Conservation (phyloP, 2,888 invertebrate species). For the Podabrus alpinus region DNA sequence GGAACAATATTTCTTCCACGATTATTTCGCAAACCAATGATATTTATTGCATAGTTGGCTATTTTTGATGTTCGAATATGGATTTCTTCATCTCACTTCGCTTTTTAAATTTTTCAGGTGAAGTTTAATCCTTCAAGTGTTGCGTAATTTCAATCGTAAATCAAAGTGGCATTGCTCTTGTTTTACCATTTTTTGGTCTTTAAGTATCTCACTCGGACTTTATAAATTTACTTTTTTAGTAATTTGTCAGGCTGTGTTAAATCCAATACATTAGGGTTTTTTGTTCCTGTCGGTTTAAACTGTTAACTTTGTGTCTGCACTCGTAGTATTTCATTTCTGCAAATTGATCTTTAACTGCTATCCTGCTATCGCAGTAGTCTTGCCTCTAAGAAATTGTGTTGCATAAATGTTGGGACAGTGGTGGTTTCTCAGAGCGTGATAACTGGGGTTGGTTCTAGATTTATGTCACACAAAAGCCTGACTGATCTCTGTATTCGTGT, state of each 20-base stretch:
- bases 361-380: conserved; percentile 22
- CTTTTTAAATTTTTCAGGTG: too few species aligned
- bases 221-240: conserved; percentile 39
- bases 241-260: conserved; percentile 53
- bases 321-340: conserved; percentile 22
- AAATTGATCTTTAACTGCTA: conserved; percentile 28
- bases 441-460: conserved; percentile 24
- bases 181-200: conserved; percentile 3
- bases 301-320: conserved; percentile 10
- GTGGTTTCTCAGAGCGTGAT: conserved; percentile 10
- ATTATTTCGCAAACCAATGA: background rate
- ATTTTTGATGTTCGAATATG: background rate
- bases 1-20: background rate
- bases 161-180: background rate
- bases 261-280: conserved; percentile 48
- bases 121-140: background rate
- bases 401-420: conserved; percentile 35
- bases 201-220: conserved; percentile 22
- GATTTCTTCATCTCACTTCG: background rate
- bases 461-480: conserved; percentile 33
- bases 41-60: background rate
- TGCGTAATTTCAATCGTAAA: background rate
- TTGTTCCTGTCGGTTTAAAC: conserved; percentile 7
- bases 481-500: conserved; percentile 15
- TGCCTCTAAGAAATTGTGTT: conserved; percentile 35